Base-by-base conservation (phyloP, 1,140 invertebrate species). In the Drosophila busckii region DNA sequence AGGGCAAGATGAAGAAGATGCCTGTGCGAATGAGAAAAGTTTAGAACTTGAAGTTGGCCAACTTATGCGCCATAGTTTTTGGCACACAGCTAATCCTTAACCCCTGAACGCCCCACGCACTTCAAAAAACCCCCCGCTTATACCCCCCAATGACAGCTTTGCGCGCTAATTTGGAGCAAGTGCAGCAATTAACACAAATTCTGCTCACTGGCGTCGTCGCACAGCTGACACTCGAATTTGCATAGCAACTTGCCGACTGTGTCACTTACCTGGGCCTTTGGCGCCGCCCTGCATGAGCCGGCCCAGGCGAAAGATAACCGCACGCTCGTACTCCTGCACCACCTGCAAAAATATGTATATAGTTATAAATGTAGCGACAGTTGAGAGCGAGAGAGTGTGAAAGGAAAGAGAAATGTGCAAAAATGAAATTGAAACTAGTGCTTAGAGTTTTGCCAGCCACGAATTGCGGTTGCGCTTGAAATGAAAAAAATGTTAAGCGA, bases 1-100 rank as follows among this genome's bases (percentile, higher is more conserved):
- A 98, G 0, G 97, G 96, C 40, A 98, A 89, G 22, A 98, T 95
- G 88, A 98, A 98, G 89, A 98, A 97, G 53, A 97, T 96, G n/a
- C 94, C 93, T 95, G 87, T 22, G n/a, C n/a, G n/a, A n/a, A n/a
- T n/a, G n/a, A n/a, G n/a, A n/a, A n/a, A n/a, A n/a, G n/a, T n/a
- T n/a, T n/a, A n/a, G n/a, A n/a, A n/a, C n/a, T n/a, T n/a, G n/a
- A n/a, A n/a, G n/a, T n/a, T n/a, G n/a, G n/a, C n/a, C n/a, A n/a
- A n/a, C n/a, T n/a, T n/a, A n/a, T n/a, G n/a, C n/a, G n/a, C n/a
- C n/a, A n/a, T n/a, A n/a, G n/a, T n/a, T n/a, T n/a, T n/a, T n/a
- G n/a, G n/a, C n/a, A n/a, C n/a, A n/a, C n/a, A n/a, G n/a, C n/a
- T n/a, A n/a, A n/a, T n/a, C n/a, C n/a, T n/a, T n/a, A n/a, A n/a